Conservation (phyloP, 2,797 vertebrate species). For the Karalla daura region DNA sequence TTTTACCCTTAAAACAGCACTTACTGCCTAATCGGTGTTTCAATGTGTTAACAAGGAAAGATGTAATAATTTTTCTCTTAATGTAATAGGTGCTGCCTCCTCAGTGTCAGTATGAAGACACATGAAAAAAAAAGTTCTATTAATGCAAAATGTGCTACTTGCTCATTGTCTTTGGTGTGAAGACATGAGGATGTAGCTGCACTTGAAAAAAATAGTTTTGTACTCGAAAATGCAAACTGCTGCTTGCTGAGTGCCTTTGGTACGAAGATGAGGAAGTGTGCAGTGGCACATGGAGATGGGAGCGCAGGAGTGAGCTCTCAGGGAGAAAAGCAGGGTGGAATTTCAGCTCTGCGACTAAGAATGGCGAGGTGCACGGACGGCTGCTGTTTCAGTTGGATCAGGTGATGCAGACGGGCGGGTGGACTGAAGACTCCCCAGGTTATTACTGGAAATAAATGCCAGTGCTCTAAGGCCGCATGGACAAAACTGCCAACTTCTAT, state of each 20-base stretch:
- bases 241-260: conserved; percentile 17
- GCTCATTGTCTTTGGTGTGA: too few relatives aligned
- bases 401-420: conserved; percentile 45
- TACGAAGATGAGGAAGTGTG: conserved; percentile 28
- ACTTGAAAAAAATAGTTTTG: too few relatives aligned
- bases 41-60: too few relatives aligned
- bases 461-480: conserved; percentile 18
- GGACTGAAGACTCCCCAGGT: conserved; percentile 48
- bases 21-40: conserved; percentile 3
- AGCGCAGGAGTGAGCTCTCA: conserved; percentile 22
- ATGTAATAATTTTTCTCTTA: too few relatives aligned
- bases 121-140: too few relatives aligned
- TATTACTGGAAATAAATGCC: conserved; percentile 62
- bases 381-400: conserved; percentile 61
- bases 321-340: conserved; percentile 55
- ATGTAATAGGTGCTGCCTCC: too few relatives aligned
- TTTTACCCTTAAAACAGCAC: conserved; percentile 21
- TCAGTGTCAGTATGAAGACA: too few relatives aligned
- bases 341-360: conserved; percentile 63
- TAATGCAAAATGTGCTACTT: too few relatives aligned
- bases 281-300: conserved; percentile 1
- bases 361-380: conserved; percentile 22
- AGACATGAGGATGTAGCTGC: too few relatives aligned
- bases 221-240: too few relatives aligned
- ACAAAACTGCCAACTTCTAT: conserved; percentile 45